phyloP scores from a whole-genome alignment of 1,140 invertebrate genomes.

The Gryllus bimaculatus region DNA sequence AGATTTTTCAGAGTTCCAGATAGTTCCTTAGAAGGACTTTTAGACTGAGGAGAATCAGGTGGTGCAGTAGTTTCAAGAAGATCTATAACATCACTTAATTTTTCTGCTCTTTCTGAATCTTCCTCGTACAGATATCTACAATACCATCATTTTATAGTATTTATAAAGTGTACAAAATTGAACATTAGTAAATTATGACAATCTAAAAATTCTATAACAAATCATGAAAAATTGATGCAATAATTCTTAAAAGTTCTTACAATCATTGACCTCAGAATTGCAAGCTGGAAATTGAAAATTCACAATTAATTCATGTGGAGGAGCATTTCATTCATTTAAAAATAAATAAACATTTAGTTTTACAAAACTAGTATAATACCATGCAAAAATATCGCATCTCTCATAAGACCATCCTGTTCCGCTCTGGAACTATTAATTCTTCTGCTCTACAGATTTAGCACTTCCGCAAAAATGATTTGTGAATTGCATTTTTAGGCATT shows the following conservation, averaged over 20 bases:
- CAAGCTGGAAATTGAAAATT: too few relatives aligned
- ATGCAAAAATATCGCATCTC: too few relatives aligned
- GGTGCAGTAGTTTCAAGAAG: constrained; percentile 33
- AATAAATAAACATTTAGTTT: too few relatives aligned
- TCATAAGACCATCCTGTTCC: too few relatives aligned
- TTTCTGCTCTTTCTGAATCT: constrained; percentile 30
- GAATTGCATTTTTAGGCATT: too few relatives aligned
- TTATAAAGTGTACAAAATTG: background rate
- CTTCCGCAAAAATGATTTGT: too few relatives aligned
- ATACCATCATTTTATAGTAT: background rate
- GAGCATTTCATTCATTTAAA: too few relatives aligned
- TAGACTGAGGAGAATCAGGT: constrained; percentile 28
- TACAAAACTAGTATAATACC: too few relatives aligned
- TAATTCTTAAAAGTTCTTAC: background rate
- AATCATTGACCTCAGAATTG: background rate
- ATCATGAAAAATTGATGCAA: background rate
- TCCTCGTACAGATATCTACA: constrained; percentile 33
- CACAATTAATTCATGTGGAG: too few relatives aligned
- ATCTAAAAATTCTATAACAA: background rate
- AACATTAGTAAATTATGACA: background rate
- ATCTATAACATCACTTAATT: constrained; percentile 31
- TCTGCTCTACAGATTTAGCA: too few relatives aligned
- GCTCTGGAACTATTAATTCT: too few relatives aligned
- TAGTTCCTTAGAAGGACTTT: constrained; percentile 40
- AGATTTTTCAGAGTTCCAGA: constrained; percentile 48